Evolutionary conservation across 2,888 invertebrate species (phyloP).

Genomic region (Tinea semifulvella): DNA sequence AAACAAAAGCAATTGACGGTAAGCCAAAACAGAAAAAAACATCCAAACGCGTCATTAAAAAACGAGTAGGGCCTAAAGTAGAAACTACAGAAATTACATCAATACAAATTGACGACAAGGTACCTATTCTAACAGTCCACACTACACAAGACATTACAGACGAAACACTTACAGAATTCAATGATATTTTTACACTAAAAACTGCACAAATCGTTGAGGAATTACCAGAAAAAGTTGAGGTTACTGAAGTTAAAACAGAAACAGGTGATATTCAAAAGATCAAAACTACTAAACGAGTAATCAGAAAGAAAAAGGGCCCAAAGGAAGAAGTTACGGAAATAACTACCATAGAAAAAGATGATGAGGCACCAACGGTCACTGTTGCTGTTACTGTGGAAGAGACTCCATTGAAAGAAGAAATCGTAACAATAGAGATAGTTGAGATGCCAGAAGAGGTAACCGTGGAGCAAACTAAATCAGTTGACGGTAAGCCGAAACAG

Average conservation of each 20-base stretch:
- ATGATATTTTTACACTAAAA: not conserved
- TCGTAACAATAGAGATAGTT: conserved; percentile 12
- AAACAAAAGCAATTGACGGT: conserved; percentile 38
- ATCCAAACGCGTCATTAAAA: conserved; percentile 28
- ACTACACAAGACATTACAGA: conserved; percentile 26
- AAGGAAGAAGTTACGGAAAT: conserved; percentile 13
- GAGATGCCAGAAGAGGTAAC: conserved; percentile 16
- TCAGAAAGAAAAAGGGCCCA: conserved; percentile 18
- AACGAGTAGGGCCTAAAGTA: conserved; percentile 33
- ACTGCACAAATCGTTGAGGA: conserved; percentile 23
- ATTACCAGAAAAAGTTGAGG: conserved; percentile 39
- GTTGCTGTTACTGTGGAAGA: conserved; percentile 13
- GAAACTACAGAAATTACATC: conserved; percentile 45
- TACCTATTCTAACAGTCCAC: conserved; percentile 20
- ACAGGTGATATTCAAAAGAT: conserved; percentile 21
- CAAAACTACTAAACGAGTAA: conserved; percentile 28
- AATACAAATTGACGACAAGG: conserved; percentile 28
- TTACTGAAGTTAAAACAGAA: conserved; percentile 27
- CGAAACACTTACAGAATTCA: not conserved
- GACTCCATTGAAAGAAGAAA: conserved; percentile 15
- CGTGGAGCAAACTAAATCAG: too few relatives aligned
- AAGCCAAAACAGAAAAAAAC: conserved; percentile 27
- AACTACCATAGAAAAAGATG: conserved; percentile 25
- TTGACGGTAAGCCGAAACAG: conserved; percentile 30
- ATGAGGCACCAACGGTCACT: conserved; percentile 29